These are phyloP conservation scores for Seriola rivoliana DNA, from an alignment of 2,113 vertebrate species.

Conservation along the genomic window DNA sequence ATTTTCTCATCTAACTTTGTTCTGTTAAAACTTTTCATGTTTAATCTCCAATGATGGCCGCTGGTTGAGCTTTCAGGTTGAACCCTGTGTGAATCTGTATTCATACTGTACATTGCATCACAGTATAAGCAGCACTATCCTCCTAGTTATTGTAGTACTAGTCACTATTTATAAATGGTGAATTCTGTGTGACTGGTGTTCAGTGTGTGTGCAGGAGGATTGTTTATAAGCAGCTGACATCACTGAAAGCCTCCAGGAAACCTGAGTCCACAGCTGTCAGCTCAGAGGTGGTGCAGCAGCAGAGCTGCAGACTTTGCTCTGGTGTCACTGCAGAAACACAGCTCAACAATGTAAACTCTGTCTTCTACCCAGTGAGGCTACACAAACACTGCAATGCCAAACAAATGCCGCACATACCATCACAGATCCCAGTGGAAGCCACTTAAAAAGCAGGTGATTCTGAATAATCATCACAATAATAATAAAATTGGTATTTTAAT, in stretches of 20 bases:
- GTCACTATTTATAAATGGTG: not conserved
- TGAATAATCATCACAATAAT: too few relatives aligned
- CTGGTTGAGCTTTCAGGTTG: not conserved
- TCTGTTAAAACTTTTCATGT: not conserved
- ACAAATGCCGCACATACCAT: not conserved
- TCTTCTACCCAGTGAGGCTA: not conserved
- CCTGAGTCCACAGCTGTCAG: constrained; percentile 22
- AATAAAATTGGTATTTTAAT: too few relatives aligned
- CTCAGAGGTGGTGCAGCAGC: not conserved
- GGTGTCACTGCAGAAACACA: constrained; percentile 27
- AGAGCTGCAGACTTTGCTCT: constrained; percentile 20
- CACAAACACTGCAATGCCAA: not conserved
- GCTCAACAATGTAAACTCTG: constrained; percentile 8
- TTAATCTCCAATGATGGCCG: not conserved
- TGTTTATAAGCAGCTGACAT: constrained; percentile 13
- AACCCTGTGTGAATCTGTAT: not conserved
- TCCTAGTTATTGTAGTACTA: not conserved
- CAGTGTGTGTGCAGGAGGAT: not conserved
- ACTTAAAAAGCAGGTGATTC: not conserved
- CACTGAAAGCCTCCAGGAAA: constrained; percentile 31
- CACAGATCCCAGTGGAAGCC: not conserved
- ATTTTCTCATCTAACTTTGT: not conserved
- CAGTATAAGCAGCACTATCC: not conserved
- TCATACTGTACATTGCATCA: not conserved
- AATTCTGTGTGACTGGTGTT: not conserved